Conservation (phyloP, 1,140 invertebrate species). For the Eriocheir sinensis region DNA sequence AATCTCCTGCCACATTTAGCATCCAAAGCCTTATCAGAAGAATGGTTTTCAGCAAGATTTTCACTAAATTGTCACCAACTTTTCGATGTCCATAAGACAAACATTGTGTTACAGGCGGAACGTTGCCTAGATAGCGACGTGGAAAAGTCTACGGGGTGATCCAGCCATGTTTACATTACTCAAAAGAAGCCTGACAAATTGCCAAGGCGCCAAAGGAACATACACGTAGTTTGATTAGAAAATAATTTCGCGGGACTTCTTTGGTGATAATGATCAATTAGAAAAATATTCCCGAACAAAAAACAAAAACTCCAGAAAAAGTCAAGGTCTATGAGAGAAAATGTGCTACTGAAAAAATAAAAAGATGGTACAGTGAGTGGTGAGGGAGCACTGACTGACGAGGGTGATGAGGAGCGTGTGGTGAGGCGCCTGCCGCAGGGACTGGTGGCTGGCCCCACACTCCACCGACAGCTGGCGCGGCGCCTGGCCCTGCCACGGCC, state of each 20-base stretch:
- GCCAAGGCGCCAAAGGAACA: too few species aligned
- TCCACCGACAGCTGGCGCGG: background rate
- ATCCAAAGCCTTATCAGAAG: too few species aligned
- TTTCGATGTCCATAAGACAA: too few species aligned
- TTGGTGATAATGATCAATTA: background rate
- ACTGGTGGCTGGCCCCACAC: background rate
- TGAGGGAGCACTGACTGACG: background rate
- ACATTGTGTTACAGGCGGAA: too few species aligned
- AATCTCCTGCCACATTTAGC: background rate
- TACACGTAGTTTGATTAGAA: background rate
- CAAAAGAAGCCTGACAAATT: too few species aligned
- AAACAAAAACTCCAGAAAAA: background rate
- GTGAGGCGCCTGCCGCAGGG: background rate
- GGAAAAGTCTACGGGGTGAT: too few species aligned
- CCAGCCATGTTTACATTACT: too few species aligned
- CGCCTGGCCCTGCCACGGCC: background rate
- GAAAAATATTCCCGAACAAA: background rate
- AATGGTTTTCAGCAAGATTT: too few species aligned
- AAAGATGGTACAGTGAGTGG: background rate
- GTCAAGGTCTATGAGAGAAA: background rate
- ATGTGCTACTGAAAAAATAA: background rate
- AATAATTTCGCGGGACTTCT: background rate
- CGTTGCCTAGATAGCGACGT: too few species aligned
- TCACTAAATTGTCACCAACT: too few species aligned
- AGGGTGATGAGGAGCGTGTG: constrained; percentile 30